Base-by-base conservation (phyloP, 2,888 invertebrate genomes). In the Epinotia nisella region DNA sequence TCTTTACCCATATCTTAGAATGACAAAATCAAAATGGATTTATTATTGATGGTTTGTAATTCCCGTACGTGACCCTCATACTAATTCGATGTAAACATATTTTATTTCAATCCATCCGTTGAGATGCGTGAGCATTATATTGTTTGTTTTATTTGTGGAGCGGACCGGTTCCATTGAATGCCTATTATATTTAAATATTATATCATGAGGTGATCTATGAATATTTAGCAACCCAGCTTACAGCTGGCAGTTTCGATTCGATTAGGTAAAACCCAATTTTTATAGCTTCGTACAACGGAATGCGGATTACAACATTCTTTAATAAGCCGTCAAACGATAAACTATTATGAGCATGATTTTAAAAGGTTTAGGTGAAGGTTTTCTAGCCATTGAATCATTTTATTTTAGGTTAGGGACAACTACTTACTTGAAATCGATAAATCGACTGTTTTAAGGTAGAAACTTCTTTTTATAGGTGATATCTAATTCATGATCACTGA, bases 261-360 rank as follows among this genome's bases (percentile, higher is more conserved):
- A 65, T 75, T 74, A 29, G 78, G 76, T 75, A 78, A 80, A 79
- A 79, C 79, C 79, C 77, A 77, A 68, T 69, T 78, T 76, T 66
- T 70, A 71, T 73, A 39, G 58, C 61, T 24, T 67, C 65, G 55
- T 78, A 58, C 59, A 21, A 62, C 73, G 78, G 83, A 83, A 83
- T 83, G 83, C 83, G 83, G 83, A 81, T 82, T 78, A 72, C 53
- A 64, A 70, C 55, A 53, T 61, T 64, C 1, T 15, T 70, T 51
- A 66, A 56, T 51, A 66, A 70, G 58, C 64, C 66, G 53, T 51
- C 17, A 53, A 55, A 62, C 45, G 29, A 24, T 24, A 24, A 24
- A 24, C n/a, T n/a, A 24, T 59, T 53, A 59, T 49, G 4, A 11
- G 11, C 35, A 17, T 29, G 17, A 17, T 24, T 59, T 9, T 29